These are phyloP conservation scores for Dromaius novaehollandiae DNA, from an alignment of 2,113 vertebrate species.

Conservation along the genomic window DNA sequence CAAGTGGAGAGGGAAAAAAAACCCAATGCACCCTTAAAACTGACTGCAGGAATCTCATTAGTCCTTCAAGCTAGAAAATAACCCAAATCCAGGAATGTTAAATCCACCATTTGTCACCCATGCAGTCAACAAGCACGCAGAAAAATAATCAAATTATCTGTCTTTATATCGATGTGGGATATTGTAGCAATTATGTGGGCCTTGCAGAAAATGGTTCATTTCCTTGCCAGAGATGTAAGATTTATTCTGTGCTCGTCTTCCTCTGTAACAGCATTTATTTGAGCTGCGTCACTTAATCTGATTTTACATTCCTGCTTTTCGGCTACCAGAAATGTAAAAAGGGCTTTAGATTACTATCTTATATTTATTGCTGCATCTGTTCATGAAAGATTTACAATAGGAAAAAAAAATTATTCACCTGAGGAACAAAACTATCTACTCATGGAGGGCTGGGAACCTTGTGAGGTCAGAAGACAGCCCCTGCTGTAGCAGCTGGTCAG, in stretches of 20 bases:
- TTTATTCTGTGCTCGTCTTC: not conserved
- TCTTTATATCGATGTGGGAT: not conserved
- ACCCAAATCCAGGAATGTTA: not conserved
- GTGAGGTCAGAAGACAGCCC: not conserved
- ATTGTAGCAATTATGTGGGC: not conserved
- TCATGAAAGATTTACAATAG: not conserved
- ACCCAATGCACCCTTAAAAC: too few species aligned
- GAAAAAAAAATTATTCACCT: not conserved
- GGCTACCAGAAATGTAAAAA: not conserved
- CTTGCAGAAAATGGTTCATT: not conserved
- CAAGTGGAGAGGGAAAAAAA: not conserved
- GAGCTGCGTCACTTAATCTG: not conserved
- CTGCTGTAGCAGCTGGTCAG: not conserved
- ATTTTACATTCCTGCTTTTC: not conserved
- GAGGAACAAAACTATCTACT: not conserved
- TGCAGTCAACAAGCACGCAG: not conserved
- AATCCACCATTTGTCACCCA: not conserved
- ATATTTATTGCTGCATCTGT: not conserved
- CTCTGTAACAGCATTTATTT: not conserved
- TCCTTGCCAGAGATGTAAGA: not conserved
- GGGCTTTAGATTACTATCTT: not conserved
- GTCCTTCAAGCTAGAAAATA: not conserved
- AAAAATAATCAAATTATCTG: not conserved
- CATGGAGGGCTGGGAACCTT: not conserved
- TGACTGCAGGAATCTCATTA: not conserved